Evolutionary conservation across 2,113 vertebrate genomes (phyloP).

Genomic region (Nestor notabilis): DNA sequence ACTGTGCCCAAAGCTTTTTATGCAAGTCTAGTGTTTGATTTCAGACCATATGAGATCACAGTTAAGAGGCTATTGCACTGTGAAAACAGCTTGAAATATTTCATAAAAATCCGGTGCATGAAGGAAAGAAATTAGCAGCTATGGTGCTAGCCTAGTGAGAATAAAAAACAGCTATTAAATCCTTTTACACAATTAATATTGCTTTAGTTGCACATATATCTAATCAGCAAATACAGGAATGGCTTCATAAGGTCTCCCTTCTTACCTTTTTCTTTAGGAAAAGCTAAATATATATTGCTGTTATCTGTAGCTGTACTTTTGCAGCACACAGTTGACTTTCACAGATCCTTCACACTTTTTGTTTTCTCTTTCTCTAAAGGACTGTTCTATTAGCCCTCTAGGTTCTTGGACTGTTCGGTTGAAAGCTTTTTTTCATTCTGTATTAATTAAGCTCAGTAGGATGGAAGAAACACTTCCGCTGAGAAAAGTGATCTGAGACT

Average conservation of each 20-base stretch:
- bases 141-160: background rate
- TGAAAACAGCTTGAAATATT: background rate
- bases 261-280: background rate
- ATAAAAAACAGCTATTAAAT: background rate
- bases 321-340: background rate
- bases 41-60: background rate
- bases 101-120: background rate
- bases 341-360: background rate
- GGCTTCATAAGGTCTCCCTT: background rate
- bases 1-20: background rate
- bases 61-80: background rate
- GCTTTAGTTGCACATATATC: background rate
- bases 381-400: background rate
- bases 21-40: background rate
- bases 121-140: background rate
- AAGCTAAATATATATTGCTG: background rate
- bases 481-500: background rate
- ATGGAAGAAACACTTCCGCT: background rate
- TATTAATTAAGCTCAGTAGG: background rate
- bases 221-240: background rate
- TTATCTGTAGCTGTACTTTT: background rate
- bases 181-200: background rate
- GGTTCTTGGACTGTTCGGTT: background rate
- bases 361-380: background rate
- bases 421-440: background rate